Conservation (phyloP, 2,113 vertebrate genomes). For the Anguilla japonica region DNA sequence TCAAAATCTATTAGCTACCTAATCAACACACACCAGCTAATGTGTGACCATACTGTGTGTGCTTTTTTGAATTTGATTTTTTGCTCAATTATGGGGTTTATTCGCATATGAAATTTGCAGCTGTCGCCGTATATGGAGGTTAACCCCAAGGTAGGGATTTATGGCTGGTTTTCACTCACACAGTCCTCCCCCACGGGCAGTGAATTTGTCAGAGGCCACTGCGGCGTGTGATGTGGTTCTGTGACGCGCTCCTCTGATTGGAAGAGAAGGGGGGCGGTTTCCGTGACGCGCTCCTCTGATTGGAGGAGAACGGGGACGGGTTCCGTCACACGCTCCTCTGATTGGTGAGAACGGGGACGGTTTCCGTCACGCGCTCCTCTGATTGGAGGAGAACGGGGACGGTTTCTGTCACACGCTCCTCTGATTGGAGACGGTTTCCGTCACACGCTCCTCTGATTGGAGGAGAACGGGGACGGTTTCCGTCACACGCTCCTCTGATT, state of each 20-base stretch:
- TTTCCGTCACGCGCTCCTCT: neutral
- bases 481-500: neutral
- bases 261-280: neutral
- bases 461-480: neutral
- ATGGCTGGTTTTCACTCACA: neutral
- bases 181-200: too few relatives aligned
- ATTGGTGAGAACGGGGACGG: neutral
- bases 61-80: neutral
- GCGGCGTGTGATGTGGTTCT: neutral
- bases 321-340: neutral
- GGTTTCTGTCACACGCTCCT: neutral
- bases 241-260: neutral
- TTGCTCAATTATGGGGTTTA: neutral
- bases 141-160: neutral
- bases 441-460: neutral
- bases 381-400: neutral
- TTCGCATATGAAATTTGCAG: neutral
- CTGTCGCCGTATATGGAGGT: neutral
- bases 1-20: neutral
- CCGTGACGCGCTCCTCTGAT: neutral
- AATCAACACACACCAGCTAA: neutral
- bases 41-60: neutral
- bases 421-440: neutral
- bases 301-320: neutral
- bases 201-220: neutral